Evolutionary conservation across 2,888 invertebrate species (phyloP), one percentile per base, ranked within the genome.

Genomic region (Tachina grossa): DNA sequence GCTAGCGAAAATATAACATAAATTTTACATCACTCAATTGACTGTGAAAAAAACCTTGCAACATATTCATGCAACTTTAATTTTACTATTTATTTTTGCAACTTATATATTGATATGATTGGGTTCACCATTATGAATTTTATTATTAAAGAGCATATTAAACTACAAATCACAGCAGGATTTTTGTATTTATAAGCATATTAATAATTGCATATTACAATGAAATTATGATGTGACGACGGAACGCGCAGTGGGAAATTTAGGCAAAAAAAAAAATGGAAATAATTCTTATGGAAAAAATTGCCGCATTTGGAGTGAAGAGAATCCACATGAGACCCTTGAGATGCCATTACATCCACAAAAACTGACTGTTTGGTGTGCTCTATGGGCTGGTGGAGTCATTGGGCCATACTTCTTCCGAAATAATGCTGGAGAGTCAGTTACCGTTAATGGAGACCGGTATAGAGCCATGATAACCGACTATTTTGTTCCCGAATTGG

Each of bases 11-110:
- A 19, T 68, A 66, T 11, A 45, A 16, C 41, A 74, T 80, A 81
- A 66, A 81, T 53, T 81, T 66, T 57, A 51, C 14, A 81, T 81
- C 66, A 81, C 66, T 81, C 74, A 74, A 66, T 74, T 68, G 66
- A 66, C 22, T 74, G 45, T 31, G 31, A 5, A 31, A 45, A 39
- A 53, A 16, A 53, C 31, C 47, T 13, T 43, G 19, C 49, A 59
- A 53, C 10, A 59, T 16, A 59, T 51, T 47, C n/a, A 43, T 53
- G 22, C 16, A 55, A 45, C 9, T 16, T 47, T 41, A 45, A 45
- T 13, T 47, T 39, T 49, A 31, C 47, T 69, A 69, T 75, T 43
- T 65, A 55, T 41, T 31, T 77, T 41, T n/a, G 41, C 31, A 31
- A 31, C 31, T 31, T 6, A 31, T 31, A n/a, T 39, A 22, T n/a